phyloP scores from a whole-genome alignment of 2,888 invertebrate genomes.

The Ophion ventricosus region DNA sequence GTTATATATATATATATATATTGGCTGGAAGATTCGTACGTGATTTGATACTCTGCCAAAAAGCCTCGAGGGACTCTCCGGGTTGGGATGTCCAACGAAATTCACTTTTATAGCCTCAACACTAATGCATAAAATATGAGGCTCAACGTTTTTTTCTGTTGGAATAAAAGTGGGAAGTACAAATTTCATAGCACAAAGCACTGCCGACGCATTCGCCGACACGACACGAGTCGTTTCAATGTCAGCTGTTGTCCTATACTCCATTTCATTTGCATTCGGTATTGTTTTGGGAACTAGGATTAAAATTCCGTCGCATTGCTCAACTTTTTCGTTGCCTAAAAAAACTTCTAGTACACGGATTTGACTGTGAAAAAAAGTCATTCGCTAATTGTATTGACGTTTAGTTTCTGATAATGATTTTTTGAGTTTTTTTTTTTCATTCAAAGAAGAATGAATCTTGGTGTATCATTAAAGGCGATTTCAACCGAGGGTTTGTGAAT shows the following conservation, averaged over 20 bases:
- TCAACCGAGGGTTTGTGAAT: too few species aligned
- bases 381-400: too few species aligned
- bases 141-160: not conserved
- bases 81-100: conserved; percentile 16
- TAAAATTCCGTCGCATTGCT: too few species aligned
- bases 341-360: too few species aligned
- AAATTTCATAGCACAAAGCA: not conserved
- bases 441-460: not conserved
- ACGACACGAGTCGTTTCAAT: not conserved
- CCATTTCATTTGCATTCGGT: not conserved
- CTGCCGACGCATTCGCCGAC: not conserved
- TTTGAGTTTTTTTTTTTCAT: not conserved
- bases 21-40: conserved; percentile 26
- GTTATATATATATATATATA: not conserved
- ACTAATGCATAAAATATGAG: not conserved
- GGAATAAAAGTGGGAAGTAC: not conserved
- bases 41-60: conserved; percentile 58
- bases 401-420: too few species aligned
- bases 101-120: conserved; percentile 1
- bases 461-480: too few species aligned
- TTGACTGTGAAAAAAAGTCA: too few species aligned
- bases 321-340: too few species aligned
- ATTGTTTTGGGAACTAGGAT: too few species aligned
- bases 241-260: too few species aligned
- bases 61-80: conserved; percentile 18